Percentiles rank a stretch among this genome's conserved stretches.
Conservation (phyloP, 1,140 invertebrate species). For the Mamestra configurata region DNA sequence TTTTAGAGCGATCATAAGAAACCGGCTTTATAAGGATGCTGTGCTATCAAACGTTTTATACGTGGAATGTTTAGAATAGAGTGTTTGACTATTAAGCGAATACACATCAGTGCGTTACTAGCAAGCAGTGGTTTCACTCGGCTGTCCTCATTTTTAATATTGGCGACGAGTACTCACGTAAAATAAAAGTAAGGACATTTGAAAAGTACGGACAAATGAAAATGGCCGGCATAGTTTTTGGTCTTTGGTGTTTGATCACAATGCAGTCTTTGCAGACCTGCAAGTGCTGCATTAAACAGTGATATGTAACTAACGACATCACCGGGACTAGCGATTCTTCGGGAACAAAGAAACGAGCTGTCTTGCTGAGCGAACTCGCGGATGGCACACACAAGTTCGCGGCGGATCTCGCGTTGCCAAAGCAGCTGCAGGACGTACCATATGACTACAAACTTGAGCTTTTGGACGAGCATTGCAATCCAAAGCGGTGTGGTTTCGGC, state of each 20-base stretch:
- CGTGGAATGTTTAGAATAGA: neutral
- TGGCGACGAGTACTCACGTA: too few species aligned
- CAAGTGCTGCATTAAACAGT: neutral
- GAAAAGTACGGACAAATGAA: too few species aligned
- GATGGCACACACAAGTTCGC: constrained; percentile 61
- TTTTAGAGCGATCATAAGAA: neutral
- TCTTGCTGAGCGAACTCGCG: constrained; percentile 57
- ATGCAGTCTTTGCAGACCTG: neutral
- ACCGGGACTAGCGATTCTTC: neutral
- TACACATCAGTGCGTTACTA: too few species aligned
- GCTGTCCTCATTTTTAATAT: too few species aligned
- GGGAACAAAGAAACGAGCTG: constrained; percentile 39
- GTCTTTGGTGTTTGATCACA: neutral
- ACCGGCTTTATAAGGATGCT: neutral
- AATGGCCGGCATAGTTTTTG: neutral
- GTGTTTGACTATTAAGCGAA: too few species aligned
- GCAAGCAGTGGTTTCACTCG: too few species aligned
- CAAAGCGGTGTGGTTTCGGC: constrained; percentile 58
- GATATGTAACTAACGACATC: neutral
- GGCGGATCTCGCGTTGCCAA: constrained; percentile 58
- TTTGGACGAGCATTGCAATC: constrained; percentile 61
- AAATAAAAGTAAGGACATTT: too few species aligned
- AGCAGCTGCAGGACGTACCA: constrained; percentile 55
- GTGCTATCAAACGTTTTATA: too few species aligned
- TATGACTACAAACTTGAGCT: constrained; percentile 58